These are phyloP conservation scores for Bathynomus jamesi DNA, from an alignment of 1,140 invertebrate genomes.

Conservation along the genomic window DNA sequence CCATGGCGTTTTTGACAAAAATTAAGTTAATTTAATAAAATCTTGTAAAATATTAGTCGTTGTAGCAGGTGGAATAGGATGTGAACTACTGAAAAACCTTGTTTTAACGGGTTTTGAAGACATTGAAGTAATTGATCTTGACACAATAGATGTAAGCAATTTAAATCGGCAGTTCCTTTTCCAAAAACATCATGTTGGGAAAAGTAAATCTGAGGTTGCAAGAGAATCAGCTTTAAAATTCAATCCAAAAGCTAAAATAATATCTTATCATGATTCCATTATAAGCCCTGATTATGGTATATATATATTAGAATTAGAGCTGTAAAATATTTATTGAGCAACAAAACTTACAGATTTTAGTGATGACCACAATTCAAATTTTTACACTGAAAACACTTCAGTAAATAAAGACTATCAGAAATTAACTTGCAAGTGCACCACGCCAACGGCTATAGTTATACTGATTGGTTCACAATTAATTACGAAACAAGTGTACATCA, in stretches of 20 bases:
- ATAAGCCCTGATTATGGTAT: no score
- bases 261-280: slow-evolving; percentile 86
- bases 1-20: slow-evolving; percentile 14
- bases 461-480: no score
- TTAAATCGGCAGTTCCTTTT: slow-evolving; percentile 98
- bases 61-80: slow-evolving; percentile 98
- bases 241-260: slow-evolving; percentile 79
- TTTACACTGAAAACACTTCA: no score
- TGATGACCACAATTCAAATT: no score
- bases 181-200: slow-evolving; percentile 93
- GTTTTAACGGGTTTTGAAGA: slow-evolving; percentile 87
- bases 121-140: slow-evolving; percentile 96
- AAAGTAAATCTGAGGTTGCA: slow-evolving; percentile 85
- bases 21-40: slow-evolving; percentile 16
- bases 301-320: no score
- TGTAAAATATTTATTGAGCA: no score
- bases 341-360: no score
- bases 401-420: no score
- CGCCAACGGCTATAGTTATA: no score
- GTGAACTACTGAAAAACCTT: slow-evolving; percentile 96
- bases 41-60: slow-evolving; percentile 68
- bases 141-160: slow-evolving; percentile 99
- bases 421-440: no score
- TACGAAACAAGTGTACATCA: no score
- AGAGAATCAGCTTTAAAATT: slow-evolving; percentile 79